Evolutionary conservation across 1,140 invertebrate genomes (phyloP), one percentile per base, ranked within the genome.

Genomic region (Ephestia elutella): DNA sequence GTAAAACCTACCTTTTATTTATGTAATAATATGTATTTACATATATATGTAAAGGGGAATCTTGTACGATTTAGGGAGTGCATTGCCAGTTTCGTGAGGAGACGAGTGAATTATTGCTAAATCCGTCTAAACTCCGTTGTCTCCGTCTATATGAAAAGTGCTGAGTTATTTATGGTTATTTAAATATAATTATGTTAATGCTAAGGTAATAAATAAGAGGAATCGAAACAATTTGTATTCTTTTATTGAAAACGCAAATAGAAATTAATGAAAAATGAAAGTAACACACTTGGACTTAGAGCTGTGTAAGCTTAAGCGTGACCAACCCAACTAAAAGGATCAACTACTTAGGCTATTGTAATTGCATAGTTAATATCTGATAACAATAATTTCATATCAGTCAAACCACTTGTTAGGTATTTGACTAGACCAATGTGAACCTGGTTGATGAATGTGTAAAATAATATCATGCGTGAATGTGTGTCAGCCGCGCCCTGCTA

Each of bases 171-270:
- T 62, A 57, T 56, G 54, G 17, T 18, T 62, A 59, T 63, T 60
- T 53, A 54, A 54, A 21, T 69, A 61, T 66, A 61, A 72, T 71
- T 63, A 61, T 68, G 60, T 82, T 83, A 81, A 74, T 67, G 54
- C 67, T 82, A 70, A 74, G 78, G 77, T 82, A 86, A 84, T 86
- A 84, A 84, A 86, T 75, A 76, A 79, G 80, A 79, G 81, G 83
- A 84, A 84, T 79, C 72, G 19, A 62, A 67, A 5, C 4, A 20
- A 54, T 60, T 35, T 59, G 53, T 49, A 62, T 73, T 71, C 21
- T 59, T 66, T 56, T 54, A 54, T 17, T 30, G 35, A 25, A n/a
- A n/a, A n/a, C n/a, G n/a, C n/a, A n/a, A n/a, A n/a, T n/a, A n/a
- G n/a, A n/a, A n/a, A n/a, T n/a, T n/a, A n/a, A n/a, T n/a, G n/a